Conservation (phyloP, 2,113 vertebrate genomes). For the Notiomystis cincta region DNA sequence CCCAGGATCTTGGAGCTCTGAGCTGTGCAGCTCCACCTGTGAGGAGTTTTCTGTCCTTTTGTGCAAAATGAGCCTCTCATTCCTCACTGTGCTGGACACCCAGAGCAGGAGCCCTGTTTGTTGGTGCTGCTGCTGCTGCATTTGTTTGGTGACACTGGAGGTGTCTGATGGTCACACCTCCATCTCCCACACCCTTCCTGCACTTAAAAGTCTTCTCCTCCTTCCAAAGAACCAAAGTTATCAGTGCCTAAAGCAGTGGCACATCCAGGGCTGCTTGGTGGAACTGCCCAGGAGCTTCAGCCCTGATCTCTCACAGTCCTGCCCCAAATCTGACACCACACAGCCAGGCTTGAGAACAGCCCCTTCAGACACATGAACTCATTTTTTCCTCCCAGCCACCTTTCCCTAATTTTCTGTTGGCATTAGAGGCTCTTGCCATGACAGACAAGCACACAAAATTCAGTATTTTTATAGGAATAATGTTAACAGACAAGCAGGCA, state of each 20-base stretch:
- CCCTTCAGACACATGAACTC: background rate
- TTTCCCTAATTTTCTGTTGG: background rate
- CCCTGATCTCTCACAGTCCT: background rate
- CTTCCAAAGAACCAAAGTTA: background rate
- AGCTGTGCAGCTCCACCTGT: background rate
- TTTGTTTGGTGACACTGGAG: background rate
- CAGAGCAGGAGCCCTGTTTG: background rate
- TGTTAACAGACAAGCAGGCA: background rate
- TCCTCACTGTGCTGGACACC: background rate
- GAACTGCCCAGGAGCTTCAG: background rate
- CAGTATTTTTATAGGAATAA: background rate
- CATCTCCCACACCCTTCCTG: background rate
- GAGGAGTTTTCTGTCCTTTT: background rate
- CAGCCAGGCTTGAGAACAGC: background rate
- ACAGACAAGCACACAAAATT: background rate
- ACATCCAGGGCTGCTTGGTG: background rate
- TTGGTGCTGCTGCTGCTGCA: background rate
- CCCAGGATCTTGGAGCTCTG: background rate
- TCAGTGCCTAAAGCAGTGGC: background rate
- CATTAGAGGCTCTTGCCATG: background rate
- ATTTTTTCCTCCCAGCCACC: background rate
- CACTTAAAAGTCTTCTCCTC: background rate
- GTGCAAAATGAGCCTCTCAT: background rate
- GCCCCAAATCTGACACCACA: background rate
- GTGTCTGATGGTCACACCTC: accelerated